Conservation (phyloP, 2,113 vertebrate genomes). For the Salvelinus alpinus region DNA sequence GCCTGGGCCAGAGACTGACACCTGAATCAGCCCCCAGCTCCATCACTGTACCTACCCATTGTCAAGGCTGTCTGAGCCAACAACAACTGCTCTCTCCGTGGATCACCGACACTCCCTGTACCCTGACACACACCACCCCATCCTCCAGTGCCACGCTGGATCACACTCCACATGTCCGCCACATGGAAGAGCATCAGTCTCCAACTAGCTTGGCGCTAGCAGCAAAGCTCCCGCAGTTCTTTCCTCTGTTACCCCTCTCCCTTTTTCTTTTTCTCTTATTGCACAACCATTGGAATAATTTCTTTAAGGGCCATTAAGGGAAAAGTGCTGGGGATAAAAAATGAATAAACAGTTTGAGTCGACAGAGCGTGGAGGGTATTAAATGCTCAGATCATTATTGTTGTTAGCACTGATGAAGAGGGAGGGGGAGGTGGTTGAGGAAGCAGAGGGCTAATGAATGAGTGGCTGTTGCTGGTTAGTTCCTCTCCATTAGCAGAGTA, state of each 20-base stretch:
- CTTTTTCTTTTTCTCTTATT: conserved; percentile 3
- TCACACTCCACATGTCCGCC: conserved; percentile 51
- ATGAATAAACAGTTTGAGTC: conserved; percentile 53
- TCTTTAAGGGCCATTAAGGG: conserved; percentile 60
- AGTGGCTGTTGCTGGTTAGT: conserved; percentile 42
- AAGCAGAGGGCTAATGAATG: conserved; percentile 55
- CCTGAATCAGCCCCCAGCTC: conserved; percentile 58
- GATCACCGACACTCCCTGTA: background rate
- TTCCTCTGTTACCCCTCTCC: background rate
- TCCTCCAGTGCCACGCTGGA: conserved; percentile 48
- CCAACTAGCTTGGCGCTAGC: conserved; percentile 18
- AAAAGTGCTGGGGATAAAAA: conserved; percentile 50
- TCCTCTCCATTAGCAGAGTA: conserved; percentile 51
- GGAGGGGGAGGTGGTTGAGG: conserved; percentile 31
- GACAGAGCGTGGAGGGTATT: conserved; percentile 59
- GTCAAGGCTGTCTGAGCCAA: conserved; percentile 42
- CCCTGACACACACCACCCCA: conserved; percentile 18
- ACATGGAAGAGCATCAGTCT: conserved; percentile 57
- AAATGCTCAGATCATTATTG: conserved; percentile 70
- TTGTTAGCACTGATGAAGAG: conserved; percentile 56
- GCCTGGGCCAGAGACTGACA: conserved; percentile 57
- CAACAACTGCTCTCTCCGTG: background rate
- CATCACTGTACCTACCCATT: conserved; percentile 41
- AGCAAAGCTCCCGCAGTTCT: conserved; percentile 11
- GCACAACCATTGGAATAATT: conserved; percentile 53